Evolutionary conservation across 2,888 invertebrate species (phyloP).

Genomic region (Monoplex corrugatus): DNA sequence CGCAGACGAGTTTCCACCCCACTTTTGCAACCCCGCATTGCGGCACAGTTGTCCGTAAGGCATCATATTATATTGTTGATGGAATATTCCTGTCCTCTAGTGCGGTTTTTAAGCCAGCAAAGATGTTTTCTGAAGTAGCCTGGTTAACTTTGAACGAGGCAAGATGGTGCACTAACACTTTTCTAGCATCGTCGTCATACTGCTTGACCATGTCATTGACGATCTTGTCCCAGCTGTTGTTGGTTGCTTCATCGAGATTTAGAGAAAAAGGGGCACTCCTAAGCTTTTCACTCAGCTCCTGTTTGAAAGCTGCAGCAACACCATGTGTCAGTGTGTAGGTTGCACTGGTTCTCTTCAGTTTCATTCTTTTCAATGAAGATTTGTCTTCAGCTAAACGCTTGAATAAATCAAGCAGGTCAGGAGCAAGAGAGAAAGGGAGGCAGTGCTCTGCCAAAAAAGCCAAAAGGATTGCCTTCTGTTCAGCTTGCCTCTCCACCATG

Average conservation of each 20-base stretch:
- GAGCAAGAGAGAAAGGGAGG: constrained; percentile 7
- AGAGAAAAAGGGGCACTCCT: neutral
- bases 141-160: neutral
- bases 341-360: neutral
- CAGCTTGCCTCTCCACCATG: neutral
- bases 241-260: neutral
- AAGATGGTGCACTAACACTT: neutral
- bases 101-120: neutral
- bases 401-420: neutral
- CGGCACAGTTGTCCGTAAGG: neutral
- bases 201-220: neutral
- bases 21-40: neutral
- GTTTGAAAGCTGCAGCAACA: neutral
- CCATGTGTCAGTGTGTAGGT: constrained; percentile 10
- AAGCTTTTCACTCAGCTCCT: neutral
- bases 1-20: constrained; percentile 3
- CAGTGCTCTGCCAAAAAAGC: neutral
- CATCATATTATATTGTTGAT: neutral
- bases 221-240: neutral
- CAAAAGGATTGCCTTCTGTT: neutral
- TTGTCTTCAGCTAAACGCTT: no score
- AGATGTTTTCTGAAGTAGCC: neutral
- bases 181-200: neutral
- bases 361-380: no score
- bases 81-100: neutral